These are phyloP conservation scores for Cheirogaleus major DNA, from an alignment of 2,797 vertebrate species.

Conservation along the genomic window DNA sequence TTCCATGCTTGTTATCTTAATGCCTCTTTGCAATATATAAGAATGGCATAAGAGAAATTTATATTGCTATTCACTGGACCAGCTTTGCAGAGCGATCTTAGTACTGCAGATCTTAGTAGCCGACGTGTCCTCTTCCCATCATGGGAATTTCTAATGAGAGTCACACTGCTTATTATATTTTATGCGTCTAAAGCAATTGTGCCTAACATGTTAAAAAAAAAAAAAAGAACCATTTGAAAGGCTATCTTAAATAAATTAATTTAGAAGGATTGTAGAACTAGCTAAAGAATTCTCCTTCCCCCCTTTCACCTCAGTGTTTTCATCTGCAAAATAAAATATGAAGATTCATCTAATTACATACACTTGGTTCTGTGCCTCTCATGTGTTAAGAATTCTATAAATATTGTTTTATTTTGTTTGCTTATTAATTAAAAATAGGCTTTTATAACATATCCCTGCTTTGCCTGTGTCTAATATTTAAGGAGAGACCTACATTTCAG, in stretches of 20 bases:
- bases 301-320: neutral
- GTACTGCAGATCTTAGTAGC: neutral
- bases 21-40: slow-evolving; percentile 44
- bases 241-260: neutral
- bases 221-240: neutral
- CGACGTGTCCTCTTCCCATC: neutral
- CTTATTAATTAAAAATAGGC: neutral
- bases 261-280: neutral
- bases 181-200: neutral
- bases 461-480: neutral
- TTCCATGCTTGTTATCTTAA: slow-evolving; percentile 8
- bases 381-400: neutral
- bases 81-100: neutral
- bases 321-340: neutral
- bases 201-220: neutral
- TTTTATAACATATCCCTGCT: neutral
- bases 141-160: neutral
- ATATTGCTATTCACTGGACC: neutral
- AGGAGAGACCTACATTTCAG: neutral
- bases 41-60: neutral
- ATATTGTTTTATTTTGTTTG: neutral
- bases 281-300: neutral
- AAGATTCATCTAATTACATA: neutral
- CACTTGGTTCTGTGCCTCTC: neutral
- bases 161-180: neutral